phyloP scores from a whole-genome alignment of 2,888 invertebrate species.

The Apantesis nais region DNA sequence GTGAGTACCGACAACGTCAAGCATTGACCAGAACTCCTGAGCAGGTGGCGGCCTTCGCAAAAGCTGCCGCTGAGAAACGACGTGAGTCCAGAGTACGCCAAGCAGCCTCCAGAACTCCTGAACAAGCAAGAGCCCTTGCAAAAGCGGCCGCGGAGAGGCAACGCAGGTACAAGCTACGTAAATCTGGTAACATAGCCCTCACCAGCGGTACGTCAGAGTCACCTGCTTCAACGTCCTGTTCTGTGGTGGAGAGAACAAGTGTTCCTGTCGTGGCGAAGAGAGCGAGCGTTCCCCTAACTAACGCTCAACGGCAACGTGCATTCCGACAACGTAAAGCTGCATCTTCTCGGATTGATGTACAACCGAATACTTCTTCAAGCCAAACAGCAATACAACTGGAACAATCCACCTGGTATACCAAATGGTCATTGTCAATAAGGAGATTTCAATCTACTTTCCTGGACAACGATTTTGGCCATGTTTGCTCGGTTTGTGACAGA shows the following conservation, averaged over 20 bases:
- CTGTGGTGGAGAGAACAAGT: no score
- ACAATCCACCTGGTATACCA: constrained; percentile 33
- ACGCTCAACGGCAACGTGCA: constrained; percentile 32
- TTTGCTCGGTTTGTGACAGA: constrained; percentile 60
- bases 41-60: no score
- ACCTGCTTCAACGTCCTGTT: constrained; percentile 29
- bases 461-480: constrained; percentile 57
- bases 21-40: no score
- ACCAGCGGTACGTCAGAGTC: constrained; percentile 15
- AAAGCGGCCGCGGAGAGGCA: constrained; percentile 47
- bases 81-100: no score
- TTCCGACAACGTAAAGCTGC: constrained; percentile 33
- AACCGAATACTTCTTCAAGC: constrained; percentile 30
- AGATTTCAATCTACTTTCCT: constrained; percentile 52
- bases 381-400: constrained; percentile 31
- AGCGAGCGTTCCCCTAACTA: constrained; percentile 29
- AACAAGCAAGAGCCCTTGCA: constrained; percentile 38
- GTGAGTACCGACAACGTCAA: no score
- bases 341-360: constrained; percentile 25
- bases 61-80: no score
- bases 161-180: constrained; percentile 42
- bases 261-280: constrained; percentile 32
- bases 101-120: constrained; percentile 46
- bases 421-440: constrained; percentile 50
- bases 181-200: constrained; percentile 37